These are phyloP conservation scores for Scaptomyza parva DNA, from an alignment of 2,888 invertebrate species.

Conservation along the genomic window DNA sequence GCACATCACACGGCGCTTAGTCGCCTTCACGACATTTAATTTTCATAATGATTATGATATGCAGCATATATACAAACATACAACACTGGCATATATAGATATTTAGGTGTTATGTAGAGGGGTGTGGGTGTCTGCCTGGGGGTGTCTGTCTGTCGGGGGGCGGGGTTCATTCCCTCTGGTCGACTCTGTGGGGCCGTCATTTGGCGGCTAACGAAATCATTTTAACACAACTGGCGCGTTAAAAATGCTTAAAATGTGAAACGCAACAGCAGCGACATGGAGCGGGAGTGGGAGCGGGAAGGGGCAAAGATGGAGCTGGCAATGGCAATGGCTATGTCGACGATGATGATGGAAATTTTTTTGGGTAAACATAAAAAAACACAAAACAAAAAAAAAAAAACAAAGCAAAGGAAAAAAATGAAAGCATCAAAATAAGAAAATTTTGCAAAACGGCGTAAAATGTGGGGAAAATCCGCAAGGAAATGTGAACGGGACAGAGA, in stretches of 20 bases:
- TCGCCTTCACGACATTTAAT: constrained; percentile 79
- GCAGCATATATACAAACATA: constrained; percentile 26
- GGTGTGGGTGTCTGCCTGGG: neutral
- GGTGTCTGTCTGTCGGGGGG: neutral
- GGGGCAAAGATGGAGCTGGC: constrained; percentile 59
- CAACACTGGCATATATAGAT: neutral
- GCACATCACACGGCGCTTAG: constrained; percentile 59
- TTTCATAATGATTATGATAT: constrained; percentile 79
- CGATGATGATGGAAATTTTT: constrained; percentile 66
- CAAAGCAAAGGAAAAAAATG: constrained; percentile 23
- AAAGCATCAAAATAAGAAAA: constrained; percentile 48
- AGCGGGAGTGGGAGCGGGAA: too few relatives aligned
- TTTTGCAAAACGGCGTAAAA: constrained; percentile 75
- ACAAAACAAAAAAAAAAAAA: constrained; percentile 16
- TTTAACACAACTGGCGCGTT: constrained; percentile 82
- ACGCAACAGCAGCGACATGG: constrained; percentile 48
- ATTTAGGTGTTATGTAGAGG: constrained; percentile 9
- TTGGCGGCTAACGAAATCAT: constrained; percentile 82
- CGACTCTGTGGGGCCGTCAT: constrained; percentile 63
- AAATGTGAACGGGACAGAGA: constrained; percentile 52
- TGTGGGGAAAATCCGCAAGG: constrained; percentile 74
- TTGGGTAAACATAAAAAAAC: constrained; percentile 46
- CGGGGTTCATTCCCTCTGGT: constrained; percentile 16
- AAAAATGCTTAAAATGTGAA: constrained; percentile 80
- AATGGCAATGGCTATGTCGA: constrained; percentile 5